Conservation (phyloP, 2,797 vertebrate genomes). For the Prionace glauca region DNA sequence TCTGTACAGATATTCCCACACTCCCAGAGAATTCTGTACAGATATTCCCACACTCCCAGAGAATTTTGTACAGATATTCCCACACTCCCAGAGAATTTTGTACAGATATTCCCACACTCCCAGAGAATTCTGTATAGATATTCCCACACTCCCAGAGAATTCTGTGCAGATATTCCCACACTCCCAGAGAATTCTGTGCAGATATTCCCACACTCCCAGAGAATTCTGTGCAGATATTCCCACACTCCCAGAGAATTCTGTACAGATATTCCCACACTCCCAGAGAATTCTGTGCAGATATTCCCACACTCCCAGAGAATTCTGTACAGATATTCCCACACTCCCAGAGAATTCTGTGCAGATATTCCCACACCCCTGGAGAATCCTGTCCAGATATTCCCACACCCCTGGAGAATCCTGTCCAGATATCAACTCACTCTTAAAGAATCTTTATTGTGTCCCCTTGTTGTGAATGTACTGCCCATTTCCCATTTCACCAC, state of each 20-base stretch:
- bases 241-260: too few species aligned
- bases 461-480: too few species aligned
- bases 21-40: neutral
- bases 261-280: too few species aligned
- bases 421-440: neutral
- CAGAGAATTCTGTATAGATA: too few species aligned
- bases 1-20: neutral
- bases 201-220: too few species aligned
- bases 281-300: too few species aligned
- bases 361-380: neutral
- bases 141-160: neutral
- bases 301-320: neutral
- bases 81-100: too few species aligned
- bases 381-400: neutral
- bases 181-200: neutral
- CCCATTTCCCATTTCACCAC: too few species aligned
- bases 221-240: neutral
- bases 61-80: neutral
- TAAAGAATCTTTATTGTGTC: neutral
- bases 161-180: neutral
- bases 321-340: neutral
- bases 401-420: neutral
- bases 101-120: too few species aligned
- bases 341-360: neutral
- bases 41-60: too few species aligned